Evolutionary conservation across 1,140 invertebrate species (phyloP).

Genomic region (Theocolax elegans): DNA sequence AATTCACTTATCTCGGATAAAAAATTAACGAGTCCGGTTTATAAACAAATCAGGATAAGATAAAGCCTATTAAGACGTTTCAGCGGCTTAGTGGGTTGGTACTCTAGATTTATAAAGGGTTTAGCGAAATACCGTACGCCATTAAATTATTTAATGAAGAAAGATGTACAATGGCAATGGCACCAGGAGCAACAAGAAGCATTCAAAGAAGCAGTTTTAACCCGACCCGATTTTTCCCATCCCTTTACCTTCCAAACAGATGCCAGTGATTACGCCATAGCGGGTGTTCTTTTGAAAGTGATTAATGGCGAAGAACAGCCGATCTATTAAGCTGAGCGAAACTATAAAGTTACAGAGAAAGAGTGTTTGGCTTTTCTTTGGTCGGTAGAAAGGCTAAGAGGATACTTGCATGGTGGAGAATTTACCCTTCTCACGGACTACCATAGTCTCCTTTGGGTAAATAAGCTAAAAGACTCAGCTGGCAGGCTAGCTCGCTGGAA

Average conservation of each 20-base stretch:
- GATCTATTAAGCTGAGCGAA: not conserved
- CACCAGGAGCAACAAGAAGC: not conserved
- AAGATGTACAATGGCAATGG: not conserved
- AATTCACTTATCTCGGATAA: not conserved
- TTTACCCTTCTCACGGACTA: not conserved
- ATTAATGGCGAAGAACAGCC: slow-evolving; percentile 1
- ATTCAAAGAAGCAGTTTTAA: not conserved
- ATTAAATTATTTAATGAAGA: not conserved
- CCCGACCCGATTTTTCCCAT: not conserved
- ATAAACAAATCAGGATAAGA: not conserved
- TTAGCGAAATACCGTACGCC: not conserved
- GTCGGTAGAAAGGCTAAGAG: not conserved
- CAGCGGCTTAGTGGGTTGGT: not conserved
- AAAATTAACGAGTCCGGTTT: not conserved
- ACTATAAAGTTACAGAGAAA: slow-evolving; percentile 10
- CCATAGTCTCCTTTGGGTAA: not conserved
- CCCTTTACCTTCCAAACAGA: not conserved
- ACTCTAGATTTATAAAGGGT: not conserved
- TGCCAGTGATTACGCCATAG: not conserved
- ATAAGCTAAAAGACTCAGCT: not conserved
- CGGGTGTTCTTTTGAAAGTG: not conserved
- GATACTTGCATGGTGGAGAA: too few relatives aligned
- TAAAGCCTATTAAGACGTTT: not conserved
- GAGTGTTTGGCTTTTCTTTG: not conserved
- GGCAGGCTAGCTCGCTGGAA: not conserved